Percentiles rank a stretch among this genome's conserved stretches.
These are phyloP conservation scores for Progne subis DNA, from an alignment of 2,113 vertebrate genomes.

Conservation along the genomic window DNA sequence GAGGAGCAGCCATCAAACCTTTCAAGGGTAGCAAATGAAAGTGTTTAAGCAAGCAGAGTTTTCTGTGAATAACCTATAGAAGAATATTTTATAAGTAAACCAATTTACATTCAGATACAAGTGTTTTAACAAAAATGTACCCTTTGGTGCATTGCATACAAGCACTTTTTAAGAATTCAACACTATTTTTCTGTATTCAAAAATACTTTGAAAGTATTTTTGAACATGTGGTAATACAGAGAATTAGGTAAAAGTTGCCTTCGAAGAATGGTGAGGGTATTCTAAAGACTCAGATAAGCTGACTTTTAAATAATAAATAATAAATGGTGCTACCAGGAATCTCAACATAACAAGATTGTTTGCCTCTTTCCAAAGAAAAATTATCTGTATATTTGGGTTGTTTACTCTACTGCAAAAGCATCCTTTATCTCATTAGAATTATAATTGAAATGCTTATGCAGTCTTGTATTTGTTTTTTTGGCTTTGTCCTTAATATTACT, in stretches of 20 bases:
- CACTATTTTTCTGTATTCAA: not conserved
- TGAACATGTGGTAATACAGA: not conserved
- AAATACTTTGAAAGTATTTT: not conserved
- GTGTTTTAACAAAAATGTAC: not conserved
- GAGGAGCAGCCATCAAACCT: not conserved
- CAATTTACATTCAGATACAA: not conserved
- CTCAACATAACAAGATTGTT: not conserved
- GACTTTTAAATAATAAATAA: not conserved
- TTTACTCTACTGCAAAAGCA: not conserved
- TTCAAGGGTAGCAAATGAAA: not conserved
- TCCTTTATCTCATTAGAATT: not conserved
- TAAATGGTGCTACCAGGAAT: not conserved
- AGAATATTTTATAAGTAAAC: not conserved
- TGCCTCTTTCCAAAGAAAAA: not conserved
- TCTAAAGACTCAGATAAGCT: not conserved
- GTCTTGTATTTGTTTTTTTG: not conserved
- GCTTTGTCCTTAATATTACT: not conserved
- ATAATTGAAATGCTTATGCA: not conserved
- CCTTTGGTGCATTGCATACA: fast-evolving
- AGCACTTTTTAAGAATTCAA: not conserved
- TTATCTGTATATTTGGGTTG: not conserved
- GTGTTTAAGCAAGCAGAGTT: not conserved
- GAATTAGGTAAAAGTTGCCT: not conserved
- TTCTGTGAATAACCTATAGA: not conserved
- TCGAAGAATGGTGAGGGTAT: not conserved